Conservation (phyloP, 2,888 invertebrate species). For the Caenorhabditis zanzibari region DNA sequence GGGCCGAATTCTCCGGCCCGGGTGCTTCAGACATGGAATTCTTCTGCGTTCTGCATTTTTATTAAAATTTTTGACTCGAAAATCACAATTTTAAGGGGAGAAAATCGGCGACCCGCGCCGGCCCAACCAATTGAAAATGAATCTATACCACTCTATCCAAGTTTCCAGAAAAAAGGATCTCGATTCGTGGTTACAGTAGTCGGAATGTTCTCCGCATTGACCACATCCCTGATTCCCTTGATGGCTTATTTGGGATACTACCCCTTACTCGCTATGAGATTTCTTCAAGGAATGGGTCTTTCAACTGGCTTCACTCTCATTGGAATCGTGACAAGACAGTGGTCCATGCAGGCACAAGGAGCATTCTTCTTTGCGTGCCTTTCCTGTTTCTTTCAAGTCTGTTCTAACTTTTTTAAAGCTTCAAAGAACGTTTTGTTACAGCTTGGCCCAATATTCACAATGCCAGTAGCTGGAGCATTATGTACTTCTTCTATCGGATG, state of each 20-base stretch:
- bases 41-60: too few species aligned
- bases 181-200: slow-evolving; percentile 51
- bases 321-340: slow-evolving; percentile 64
- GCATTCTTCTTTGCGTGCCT: slow-evolving; percentile 63
- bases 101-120: too few species aligned
- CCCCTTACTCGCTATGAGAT: slow-evolving; percentile 59
- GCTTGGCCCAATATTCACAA: slow-evolving; percentile 69
- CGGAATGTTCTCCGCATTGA: slow-evolving; percentile 58
- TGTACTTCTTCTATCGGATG: slow-evolving; percentile 70
- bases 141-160: not conserved
- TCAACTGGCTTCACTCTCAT: slow-evolving; percentile 61
- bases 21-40: too few species aligned
- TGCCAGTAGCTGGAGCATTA: slow-evolving; percentile 68
- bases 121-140: too few species aligned
- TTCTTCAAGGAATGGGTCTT: slow-evolving; percentile 63
- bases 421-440: slow-evolving; percentile 13
- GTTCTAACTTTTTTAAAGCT: not conserved
- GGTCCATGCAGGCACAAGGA: slow-evolving; percentile 62
- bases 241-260: slow-evolving; percentile 57
- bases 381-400: slow-evolving; percentile 64
- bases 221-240: slow-evolving; percentile 61
- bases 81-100: too few species aligned
- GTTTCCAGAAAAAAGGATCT: slow-evolving; percentile 57
- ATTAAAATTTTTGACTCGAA: too few species aligned
- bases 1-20: too few species aligned